phyloP scores from a whole-genome alignment of 2,113 vertebrate genomes.

The Penelope pileata region DNA sequence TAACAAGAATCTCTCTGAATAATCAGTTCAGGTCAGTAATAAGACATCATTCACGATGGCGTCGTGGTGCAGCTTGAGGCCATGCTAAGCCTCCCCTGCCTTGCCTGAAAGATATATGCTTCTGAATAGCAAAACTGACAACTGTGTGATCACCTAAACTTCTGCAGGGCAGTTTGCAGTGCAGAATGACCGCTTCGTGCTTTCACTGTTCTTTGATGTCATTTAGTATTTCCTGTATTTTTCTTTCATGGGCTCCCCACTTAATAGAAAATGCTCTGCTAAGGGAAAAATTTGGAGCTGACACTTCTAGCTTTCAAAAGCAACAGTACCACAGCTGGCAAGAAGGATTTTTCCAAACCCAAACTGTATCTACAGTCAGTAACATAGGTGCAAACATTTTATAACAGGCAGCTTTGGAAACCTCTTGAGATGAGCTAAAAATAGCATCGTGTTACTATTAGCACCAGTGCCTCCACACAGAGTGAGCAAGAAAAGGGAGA shows the following conservation, averaged over 20 bases:
- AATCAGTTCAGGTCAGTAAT: constrained; percentile 39
- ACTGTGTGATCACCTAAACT: constrained; percentile 7
- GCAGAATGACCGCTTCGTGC: neutral
- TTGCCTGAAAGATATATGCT: constrained; percentile 22
- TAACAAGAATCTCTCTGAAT: neutral
- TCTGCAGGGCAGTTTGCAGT: neutral
- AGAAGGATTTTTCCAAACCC: neutral
- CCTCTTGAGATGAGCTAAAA: neutral
- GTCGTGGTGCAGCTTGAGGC: constrained; percentile 22
- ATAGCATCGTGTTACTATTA: neutral
- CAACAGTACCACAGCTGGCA: neutral
- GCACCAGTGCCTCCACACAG: neutral
- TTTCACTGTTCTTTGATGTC: neutral
- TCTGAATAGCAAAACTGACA: constrained; percentile 41
- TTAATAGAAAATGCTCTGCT: neutral
- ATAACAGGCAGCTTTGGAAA: neutral
- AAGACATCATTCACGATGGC: constrained; percentile 26
- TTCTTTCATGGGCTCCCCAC: neutral
- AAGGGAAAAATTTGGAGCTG: neutral
- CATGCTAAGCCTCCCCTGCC: neutral
- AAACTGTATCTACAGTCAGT: neutral
- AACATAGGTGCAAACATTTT: neutral
- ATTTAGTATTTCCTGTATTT: neutral
- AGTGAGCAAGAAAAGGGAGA: neutral
- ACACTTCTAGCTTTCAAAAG: neutral